Evolutionary conservation across 2,797 vertebrate species (phyloP).

Genomic region (Artibeus lituratus): DNA sequence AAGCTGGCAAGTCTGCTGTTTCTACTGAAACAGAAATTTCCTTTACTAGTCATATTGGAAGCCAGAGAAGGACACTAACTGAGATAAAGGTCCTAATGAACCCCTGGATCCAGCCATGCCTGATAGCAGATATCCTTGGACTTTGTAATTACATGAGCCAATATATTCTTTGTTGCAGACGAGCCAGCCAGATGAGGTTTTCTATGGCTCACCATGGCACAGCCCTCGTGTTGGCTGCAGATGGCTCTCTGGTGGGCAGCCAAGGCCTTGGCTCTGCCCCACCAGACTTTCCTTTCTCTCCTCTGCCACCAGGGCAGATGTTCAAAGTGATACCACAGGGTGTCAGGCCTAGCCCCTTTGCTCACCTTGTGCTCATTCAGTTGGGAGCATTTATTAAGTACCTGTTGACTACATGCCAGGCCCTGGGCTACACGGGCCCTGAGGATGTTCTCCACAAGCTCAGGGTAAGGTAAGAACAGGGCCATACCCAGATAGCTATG

Average conservation of each 20-base stretch:
- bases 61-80: neutral
- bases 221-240: neutral
- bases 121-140: neutral
- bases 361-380: neutral
- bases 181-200: neutral
- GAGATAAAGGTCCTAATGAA: neutral
- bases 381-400: neutral
- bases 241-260: neutral
- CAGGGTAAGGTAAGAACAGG: neutral
- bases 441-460: neutral
- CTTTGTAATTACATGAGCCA: neutral
- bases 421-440: neutral
- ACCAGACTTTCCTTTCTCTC: neutral
- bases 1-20: neutral
- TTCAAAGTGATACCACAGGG: neutral
- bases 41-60: neutral
- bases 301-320: neutral
- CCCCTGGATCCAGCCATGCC: neutral
- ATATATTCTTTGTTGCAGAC: neutral
- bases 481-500: neutral
- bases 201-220: neutral
- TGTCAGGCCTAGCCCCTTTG: rapidly evolving
- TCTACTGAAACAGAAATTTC: neutral
- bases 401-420: neutral
- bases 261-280: neutral